Evolutionary conservation across 2,888 invertebrate genomes (phyloP).

Genomic region (Chouioia cunea): DNA sequence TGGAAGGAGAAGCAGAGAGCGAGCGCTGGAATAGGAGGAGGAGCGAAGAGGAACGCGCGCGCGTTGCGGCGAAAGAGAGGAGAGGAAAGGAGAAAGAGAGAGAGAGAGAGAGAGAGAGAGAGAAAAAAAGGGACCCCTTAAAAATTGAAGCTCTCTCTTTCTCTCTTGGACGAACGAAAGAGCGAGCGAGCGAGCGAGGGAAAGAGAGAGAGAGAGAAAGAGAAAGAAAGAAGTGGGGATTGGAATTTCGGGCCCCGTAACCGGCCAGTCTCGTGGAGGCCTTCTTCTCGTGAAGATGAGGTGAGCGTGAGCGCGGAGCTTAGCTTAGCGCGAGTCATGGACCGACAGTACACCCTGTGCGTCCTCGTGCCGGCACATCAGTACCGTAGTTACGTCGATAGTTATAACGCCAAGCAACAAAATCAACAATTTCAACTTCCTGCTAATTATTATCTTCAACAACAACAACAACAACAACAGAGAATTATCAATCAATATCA

Average conservation of each 20-base stretch:
- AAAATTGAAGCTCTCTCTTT: constrained; percentile 60
- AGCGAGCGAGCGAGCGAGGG: constrained; percentile 26
- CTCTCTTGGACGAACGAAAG: not conserved
- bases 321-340: constrained; percentile 62
- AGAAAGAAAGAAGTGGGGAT: constrained; percentile 63
- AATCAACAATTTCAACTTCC: constrained; percentile 23
- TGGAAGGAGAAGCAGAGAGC: constrained; percentile 43
- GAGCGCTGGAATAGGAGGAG: constrained; percentile 45
- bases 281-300: constrained; percentile 67
- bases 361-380: constrained; percentile 68
- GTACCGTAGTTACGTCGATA: constrained; percentile 65
- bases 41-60: constrained; percentile 15
- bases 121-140: constrained; percentile 66
- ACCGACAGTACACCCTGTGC: constrained; percentile 68
- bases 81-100: constrained; percentile 41
- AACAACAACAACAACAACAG: constrained; percentile 46
- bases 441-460: constrained; percentile 26
- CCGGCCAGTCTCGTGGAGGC: constrained; percentile 68
- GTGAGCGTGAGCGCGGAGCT: constrained; percentile 53
- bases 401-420: constrained; percentile 56
- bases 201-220: constrained; percentile 20
- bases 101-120: constrained; percentile 45
- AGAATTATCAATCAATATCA: constrained; percentile 41
- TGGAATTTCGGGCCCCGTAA: constrained; percentile 68
- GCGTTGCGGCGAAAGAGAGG: constrained; percentile 23